Evolutionary conservation across 2,797 vertebrate species (phyloP).

Genomic region (Neosilurus hyrtlii): DNA sequence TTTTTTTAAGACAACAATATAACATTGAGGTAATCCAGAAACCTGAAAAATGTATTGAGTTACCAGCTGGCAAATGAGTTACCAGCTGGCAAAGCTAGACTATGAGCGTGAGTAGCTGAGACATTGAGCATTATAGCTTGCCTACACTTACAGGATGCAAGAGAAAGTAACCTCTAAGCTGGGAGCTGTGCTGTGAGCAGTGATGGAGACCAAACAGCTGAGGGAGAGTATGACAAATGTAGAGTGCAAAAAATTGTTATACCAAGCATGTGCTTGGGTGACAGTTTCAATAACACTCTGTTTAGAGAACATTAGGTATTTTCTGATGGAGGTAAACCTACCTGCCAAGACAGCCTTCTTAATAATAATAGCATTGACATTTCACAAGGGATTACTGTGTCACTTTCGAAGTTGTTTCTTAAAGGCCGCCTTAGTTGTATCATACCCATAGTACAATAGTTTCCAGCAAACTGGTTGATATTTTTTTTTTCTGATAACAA

Average conservation of each 20-base stretch:
- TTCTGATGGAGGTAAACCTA: background rate
- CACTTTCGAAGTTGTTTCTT: background rate
- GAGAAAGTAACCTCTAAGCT: background rate
- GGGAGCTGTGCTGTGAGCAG: background rate
- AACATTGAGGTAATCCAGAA: background rate
- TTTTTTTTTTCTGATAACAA: background rate
- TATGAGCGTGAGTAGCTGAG: background rate
- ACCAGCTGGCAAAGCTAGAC: background rate
- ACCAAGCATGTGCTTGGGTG: background rate
- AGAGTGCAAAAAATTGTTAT: background rate
- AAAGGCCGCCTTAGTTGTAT: background rate
- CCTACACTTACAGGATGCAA: background rate
- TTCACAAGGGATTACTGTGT: background rate
- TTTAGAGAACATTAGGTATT: background rate
- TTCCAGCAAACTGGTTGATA: background rate
- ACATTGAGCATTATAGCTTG: background rate
- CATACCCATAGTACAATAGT: background rate
- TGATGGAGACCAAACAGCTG: background rate
- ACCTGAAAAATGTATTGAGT: background rate
- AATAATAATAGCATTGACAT: slow-evolving; percentile 1
- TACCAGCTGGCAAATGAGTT: background rate
- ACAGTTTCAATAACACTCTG: background rate
- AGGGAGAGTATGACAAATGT: background rate
- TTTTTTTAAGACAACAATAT: background rate
- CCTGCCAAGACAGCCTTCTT: background rate